Conservation (phyloP, 2,797 vertebrate species). For the Pitangus sulphuratus region DNA sequence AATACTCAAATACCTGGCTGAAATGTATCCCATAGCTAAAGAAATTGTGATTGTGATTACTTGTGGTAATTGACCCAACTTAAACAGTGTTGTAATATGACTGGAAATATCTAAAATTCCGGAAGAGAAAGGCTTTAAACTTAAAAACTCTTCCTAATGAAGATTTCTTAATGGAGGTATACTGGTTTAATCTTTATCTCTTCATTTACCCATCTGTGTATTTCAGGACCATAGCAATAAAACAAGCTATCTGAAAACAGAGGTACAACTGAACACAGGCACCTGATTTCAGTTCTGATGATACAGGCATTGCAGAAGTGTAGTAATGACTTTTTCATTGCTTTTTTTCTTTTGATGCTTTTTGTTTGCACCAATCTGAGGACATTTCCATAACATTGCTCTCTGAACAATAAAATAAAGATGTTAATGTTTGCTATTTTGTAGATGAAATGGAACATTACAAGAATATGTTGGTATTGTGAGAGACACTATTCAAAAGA, state of each 20-base stretch:
- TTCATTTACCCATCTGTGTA: background rate
- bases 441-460: background rate
- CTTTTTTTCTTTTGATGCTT: background rate
- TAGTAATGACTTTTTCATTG: background rate
- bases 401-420: background rate
- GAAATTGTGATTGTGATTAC: background rate
- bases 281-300: background rate
- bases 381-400: background rate
- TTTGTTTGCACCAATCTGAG: background rate
- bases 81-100: background rate
- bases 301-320: background rate
- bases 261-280: background rate
- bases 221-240: background rate
- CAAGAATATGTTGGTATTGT: background rate
- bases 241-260: background rate
- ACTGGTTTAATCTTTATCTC: background rate
- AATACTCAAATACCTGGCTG: background rate
- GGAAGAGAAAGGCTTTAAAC: background rate
- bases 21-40: background rate
- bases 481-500: background rate
- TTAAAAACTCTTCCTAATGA: background rate
- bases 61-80: background rate
- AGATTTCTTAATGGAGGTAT: background rate
- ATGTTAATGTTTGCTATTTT: background rate
- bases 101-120: background rate